These are phyloP conservation scores for Ageneiosus marmoratus DNA, from an alignment of 2,113 vertebrate species.

Conservation along the genomic window DNA sequence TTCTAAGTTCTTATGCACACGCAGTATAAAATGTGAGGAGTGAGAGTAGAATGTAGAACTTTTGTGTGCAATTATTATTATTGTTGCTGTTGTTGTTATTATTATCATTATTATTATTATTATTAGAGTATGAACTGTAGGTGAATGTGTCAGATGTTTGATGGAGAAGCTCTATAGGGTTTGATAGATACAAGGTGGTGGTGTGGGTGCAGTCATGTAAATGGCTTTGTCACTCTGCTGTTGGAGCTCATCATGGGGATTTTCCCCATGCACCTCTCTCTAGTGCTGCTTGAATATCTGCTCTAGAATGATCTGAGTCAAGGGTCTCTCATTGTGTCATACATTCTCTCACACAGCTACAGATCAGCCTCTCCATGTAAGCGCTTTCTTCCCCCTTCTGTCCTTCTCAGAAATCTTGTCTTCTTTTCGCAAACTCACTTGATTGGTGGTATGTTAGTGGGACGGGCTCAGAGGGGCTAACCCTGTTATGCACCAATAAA, in stretches of 20 bases:
- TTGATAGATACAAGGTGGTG: not conserved
- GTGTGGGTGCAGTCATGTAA: slow-evolving; percentile 18
- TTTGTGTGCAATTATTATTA: too few relatives aligned
- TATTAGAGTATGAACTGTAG: not conserved
- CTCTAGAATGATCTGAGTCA: slow-evolving; percentile 48
- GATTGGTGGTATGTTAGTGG: not conserved
- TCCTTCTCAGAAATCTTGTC: slow-evolving; percentile 31
- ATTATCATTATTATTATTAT: not conserved
- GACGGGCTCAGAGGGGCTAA: slow-evolving; percentile 15
- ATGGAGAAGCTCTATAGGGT: not conserved
- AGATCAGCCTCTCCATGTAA: not conserved
- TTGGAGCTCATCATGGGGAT: slow-evolving; percentile 31
- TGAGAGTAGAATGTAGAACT: too few relatives aligned
- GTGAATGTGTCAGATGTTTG: not conserved
- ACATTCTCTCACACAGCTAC: not conserved
- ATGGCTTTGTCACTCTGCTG: slow-evolving; percentile 14
- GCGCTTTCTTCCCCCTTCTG: slow-evolving; percentile 6
- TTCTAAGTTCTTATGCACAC: not conserved
- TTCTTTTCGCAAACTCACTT: not conserved
- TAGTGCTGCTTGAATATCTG: slow-evolving; percentile 26
- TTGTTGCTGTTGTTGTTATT: not conserved
- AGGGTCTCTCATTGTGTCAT: slow-evolving; percentile 17
- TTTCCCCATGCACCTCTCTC: slow-evolving; percentile 25
- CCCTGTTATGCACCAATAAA: not conserved
- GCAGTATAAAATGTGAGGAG: too few relatives aligned